Conservation (phyloP, 1,140 invertebrate species). For the Macrobrachium nipponense region DNA sequence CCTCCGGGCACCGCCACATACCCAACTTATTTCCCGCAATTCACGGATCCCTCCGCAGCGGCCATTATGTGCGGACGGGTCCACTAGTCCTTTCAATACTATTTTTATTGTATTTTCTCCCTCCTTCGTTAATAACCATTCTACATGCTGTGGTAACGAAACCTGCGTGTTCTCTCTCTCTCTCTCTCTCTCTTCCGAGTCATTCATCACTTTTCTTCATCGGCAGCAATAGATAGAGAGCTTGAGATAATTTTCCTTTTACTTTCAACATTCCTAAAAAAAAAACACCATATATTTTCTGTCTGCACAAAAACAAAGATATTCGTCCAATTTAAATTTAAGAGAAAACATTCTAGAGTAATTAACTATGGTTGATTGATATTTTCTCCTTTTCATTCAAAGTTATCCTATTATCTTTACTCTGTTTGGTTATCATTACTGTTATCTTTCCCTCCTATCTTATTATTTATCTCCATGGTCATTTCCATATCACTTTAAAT, state of each 20-base stretch:
- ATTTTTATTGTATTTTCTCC: background rate
- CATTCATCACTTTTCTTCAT: background rate
- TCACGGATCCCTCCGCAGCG: conserved; percentile 52
- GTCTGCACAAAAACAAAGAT: too few relatives aligned
- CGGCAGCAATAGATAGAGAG: background rate
- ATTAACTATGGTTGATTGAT: too few relatives aligned
- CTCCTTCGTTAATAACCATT: background rate
- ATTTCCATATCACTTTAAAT: too few relatives aligned
- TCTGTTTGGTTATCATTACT: too few relatives aligned
- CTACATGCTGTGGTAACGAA: background rate
- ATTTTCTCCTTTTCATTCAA: too few relatives aligned
- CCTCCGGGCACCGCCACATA: conserved; percentile 36
- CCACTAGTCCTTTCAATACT: conserved; percentile 23
- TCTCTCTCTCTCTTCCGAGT: conserved; percentile 11
- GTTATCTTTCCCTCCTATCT: background rate
- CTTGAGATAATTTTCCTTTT: background rate
- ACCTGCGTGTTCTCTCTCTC: background rate
- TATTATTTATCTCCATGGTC: background rate
- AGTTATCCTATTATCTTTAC: too few relatives aligned
- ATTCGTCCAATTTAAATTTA: too few relatives aligned
- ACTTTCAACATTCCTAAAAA: background rate
- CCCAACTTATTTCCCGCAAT: conserved; percentile 62
- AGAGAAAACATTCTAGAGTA: too few relatives aligned
- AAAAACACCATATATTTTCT: too few relatives aligned
- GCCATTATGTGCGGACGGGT: conserved; percentile 60